Conservation (phyloP, 2,113 vertebrate species). For the Todiramphus chloris region DNA sequence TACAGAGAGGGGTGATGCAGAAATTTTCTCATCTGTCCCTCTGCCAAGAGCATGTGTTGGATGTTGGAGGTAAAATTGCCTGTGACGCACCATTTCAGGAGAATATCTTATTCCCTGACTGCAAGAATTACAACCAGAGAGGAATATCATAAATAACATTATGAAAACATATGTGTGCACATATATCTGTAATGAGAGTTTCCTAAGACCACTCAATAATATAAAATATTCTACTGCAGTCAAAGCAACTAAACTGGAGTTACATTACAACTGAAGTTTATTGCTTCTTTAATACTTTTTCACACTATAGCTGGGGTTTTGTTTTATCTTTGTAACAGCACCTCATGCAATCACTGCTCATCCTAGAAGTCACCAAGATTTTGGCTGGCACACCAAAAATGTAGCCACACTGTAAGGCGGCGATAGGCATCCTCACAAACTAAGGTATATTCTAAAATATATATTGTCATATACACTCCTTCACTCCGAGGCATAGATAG, state of each 20-base stretch:
- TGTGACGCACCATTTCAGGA: neutral
- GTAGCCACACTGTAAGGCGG: neutral
- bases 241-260: neutral
- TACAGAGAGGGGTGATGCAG: neutral
- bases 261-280: neutral
- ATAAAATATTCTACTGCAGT: neutral
- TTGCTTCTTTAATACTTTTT: neutral
- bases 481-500: neutral
- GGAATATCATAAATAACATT: neutral
- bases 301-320: neutral
- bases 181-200: neutral
- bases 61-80: neutral
- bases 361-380: neutral
- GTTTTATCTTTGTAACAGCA: neutral
- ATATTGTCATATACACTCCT: no score
- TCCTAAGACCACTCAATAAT: neutral
- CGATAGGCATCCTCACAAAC: neutral
- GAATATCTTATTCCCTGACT: neutral
- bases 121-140: neutral
- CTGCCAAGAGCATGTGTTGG: neutral
- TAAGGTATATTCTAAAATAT: neutral
- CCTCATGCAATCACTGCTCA: fast-evolving
- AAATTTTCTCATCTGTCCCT: neutral
- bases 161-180: neutral
- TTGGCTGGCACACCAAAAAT: neutral